phyloP scores from a whole-genome alignment of 1,140 invertebrate species.

The Contarinia nasturtii region DNA sequence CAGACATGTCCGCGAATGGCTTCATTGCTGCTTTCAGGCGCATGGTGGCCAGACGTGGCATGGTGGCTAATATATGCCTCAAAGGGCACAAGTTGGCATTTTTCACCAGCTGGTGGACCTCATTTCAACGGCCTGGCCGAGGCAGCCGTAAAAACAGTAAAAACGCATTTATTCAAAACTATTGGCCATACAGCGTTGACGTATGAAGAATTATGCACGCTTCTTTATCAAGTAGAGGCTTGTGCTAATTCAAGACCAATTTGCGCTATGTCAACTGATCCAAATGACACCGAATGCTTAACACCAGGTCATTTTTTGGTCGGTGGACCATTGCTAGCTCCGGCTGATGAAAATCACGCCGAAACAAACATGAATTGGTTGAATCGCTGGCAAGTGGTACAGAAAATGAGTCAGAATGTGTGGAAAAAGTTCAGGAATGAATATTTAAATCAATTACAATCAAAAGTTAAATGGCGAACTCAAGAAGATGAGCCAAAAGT shows the following conservation, averaged over 20 bases:
- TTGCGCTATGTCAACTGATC: not conserved
- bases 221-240: constrained; percentile 12
- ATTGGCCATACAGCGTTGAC: constrained; percentile 9
- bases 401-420: constrained; percentile 6
- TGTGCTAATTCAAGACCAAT: constrained; percentile 13
- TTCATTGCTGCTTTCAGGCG: constrained; percentile 16
- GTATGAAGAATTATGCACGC: constrained; percentile 12
- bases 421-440: constrained; percentile 10
- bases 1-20: constrained; percentile 10
- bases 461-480: constrained; percentile 8
- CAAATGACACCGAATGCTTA: not conserved
- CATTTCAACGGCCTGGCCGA: constrained; percentile 1
- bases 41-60: constrained; percentile 15
- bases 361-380: constrained; percentile 8
- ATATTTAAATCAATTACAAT: constrained; percentile 8
- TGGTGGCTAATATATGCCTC: constrained; percentile 7
- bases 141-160: not conserved
- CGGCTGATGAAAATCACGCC: constrained; percentile 5
- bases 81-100: constrained; percentile 4
- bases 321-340: constrained; percentile 1
- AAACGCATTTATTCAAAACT: constrained; percentile 2
- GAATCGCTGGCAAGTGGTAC: constrained; percentile 6
- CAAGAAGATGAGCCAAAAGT: constrained; percentile 8
- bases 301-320: constrained; percentile 10
- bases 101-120: constrained; percentile 3